Conservation (phyloP, 2,888 invertebrate genomes). For the Eilema sororculum region DNA sequence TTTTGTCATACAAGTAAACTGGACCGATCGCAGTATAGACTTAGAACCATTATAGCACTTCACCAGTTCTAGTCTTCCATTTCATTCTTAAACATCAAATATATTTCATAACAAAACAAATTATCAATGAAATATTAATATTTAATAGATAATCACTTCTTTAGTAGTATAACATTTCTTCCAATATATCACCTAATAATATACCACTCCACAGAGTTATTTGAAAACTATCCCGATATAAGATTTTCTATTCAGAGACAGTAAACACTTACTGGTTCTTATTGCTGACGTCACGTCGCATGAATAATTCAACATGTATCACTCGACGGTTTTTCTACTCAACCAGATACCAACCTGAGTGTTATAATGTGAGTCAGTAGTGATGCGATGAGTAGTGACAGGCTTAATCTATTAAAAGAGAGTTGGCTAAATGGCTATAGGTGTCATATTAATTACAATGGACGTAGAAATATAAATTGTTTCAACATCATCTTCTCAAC, state of each 20-base stretch:
- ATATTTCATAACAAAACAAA: too few relatives aligned
- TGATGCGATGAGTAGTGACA: conserved; percentile 44
- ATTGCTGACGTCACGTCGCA: conserved; percentile 49
- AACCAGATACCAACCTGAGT: conserved; percentile 43
- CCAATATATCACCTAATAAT: not conserved
- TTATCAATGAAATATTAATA: too few relatives aligned
- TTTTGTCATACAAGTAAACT: too few relatives aligned
- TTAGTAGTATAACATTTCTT: too few relatives aligned
- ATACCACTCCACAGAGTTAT: not conserved
- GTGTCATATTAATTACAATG: not conserved
- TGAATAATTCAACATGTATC: conserved; percentile 52
- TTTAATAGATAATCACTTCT: too few relatives aligned
- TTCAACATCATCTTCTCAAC: too few relatives aligned
- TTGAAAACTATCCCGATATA: conserved; percentile 28
- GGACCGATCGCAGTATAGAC: too few relatives aligned
- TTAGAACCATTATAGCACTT: too few relatives aligned
- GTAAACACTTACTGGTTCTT: conserved; percentile 53
- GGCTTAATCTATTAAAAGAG: not conserved
- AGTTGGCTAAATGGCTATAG: not conserved
- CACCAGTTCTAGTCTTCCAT: too few relatives aligned
- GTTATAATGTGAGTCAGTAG: conserved; percentile 48
- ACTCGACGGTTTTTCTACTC: conserved; percentile 51
- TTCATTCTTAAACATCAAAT: too few relatives aligned
- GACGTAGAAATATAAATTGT: not conserved
- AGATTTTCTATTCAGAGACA: conserved; percentile 46